A percentile compares a stretch with the other conserved stretches of the same genome.
These are phyloP conservation scores for Camponotus fellah DNA, from an alignment of 2,888 invertebrate species.

Conservation along the genomic window DNA sequence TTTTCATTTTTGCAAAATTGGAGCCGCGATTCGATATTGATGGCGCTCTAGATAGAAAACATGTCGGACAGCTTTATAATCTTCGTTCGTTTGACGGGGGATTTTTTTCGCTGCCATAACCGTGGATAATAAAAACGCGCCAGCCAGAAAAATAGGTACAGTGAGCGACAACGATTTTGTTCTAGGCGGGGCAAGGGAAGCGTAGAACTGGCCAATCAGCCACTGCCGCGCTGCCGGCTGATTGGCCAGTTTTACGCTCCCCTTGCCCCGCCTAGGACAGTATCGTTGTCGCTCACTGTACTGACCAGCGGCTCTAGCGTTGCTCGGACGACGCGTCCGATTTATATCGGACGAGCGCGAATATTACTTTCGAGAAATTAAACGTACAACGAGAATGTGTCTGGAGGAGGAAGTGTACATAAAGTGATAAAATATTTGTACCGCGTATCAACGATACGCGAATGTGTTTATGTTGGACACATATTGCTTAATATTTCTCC, in stretches of 20 bases:
- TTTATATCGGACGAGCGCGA: constrained; percentile 20
- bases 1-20: neutral
- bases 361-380: constrained; percentile 63
- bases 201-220: no score
- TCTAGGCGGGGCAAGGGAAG: no score
- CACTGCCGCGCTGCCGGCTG: no score
- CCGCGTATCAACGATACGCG: constrained; percentile 46
- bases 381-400: constrained; percentile 34
- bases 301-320: no score
- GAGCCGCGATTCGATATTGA: neutral
- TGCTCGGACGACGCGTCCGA: neutral
- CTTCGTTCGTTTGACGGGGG: neutral
- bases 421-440: constrained; percentile 62
- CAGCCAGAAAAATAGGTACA: neutral
- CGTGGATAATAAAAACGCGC: constrained; percentile 26
- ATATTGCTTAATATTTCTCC: constrained; percentile 63
- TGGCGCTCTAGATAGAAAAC: neutral
- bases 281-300: neutral
- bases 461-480: constrained; percentile 64
- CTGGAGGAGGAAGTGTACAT: neutral
- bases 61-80: constrained; percentile 1
- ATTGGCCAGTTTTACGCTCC: no score
- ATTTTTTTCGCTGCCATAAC: neutral
- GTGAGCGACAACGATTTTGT: no score
- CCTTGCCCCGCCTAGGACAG: no score